Evolutionary conservation across 2,888 invertebrate genomes (phyloP).

Genomic region (Eristalinus sepulchralis): DNA sequence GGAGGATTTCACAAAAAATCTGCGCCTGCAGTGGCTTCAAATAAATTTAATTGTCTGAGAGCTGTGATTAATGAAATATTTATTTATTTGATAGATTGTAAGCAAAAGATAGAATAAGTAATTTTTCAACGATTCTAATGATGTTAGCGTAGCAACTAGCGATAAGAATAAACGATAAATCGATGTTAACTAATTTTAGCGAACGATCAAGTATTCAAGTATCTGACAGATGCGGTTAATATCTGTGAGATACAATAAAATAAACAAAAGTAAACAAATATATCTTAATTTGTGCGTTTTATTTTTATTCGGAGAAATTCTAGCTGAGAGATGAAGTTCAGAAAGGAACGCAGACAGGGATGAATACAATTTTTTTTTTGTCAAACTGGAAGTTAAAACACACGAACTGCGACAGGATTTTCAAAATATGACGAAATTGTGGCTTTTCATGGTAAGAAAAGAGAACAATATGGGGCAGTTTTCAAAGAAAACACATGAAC

Average conservation of each 20-base stretch:
- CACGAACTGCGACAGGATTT: too few relatives aligned
- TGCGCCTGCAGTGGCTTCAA: conserved; percentile 10
- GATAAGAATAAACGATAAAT: background rate
- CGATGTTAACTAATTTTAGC: conserved; percentile 47
- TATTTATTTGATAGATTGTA: conserved; percentile 48
- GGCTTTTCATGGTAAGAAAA: too few relatives aligned
- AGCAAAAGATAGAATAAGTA: conserved; percentile 25
- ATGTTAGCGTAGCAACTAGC: background rate
- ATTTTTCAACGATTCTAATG: background rate
- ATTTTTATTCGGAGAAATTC: background rate
- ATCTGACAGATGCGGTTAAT: conserved; percentile 13
- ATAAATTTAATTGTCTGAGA: conserved; percentile 30
- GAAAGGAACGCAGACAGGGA: too few relatives aligned
- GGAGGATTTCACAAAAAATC: conserved; percentile 2
- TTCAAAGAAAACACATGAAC: background rate
- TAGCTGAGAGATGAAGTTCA: too few relatives aligned
- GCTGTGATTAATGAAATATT: conserved; percentile 66
- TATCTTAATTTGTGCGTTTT: background rate
- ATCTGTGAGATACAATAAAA: background rate
- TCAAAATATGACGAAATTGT: too few relatives aligned
- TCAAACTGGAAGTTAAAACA: too few relatives aligned
- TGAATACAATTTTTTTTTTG: too few relatives aligned
- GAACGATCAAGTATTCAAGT: conserved; percentile 41
- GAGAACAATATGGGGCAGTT: background rate
- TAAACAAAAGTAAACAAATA: background rate